Base-by-base conservation (phyloP, 1,140 invertebrate species). In the Nasonia longicornis region DNA sequence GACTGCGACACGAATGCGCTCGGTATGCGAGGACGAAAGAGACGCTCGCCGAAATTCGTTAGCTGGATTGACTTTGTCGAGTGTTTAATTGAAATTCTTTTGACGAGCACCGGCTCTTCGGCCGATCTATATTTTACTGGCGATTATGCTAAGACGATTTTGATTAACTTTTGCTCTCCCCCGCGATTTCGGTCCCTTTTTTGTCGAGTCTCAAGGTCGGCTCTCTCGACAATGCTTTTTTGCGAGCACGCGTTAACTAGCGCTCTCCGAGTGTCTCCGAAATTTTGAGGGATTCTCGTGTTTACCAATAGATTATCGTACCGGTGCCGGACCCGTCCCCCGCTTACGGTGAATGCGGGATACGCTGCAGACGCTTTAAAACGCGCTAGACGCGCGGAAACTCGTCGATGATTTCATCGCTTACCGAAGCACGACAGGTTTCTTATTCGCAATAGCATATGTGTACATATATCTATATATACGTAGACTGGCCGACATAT, bases 1-100 rank as follows among this genome's bases (percentile, higher is more conserved):
- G 83, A 85, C 52, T 58, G 52, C 84, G 84, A 87, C 83, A 86
- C 80, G 85, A 83, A 85, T 85, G 84, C 83, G n/a, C 26, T 42
- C 7, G 35, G 45, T 29, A 74, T 29, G 72, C n/a, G 22, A 80
- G 80, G n/a, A 67, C 78, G 84, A n/a, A 10, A 64, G 22, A 31
- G 52, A 82, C 76, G 66, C 48, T 16, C 26, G 3, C 48, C 26
- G 66, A 71, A 82, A 82, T 82, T 67, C 76, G 75, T 78, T 78
- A 78, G 70, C 16, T 29, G 80, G 80, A 82, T 82, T 81, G 69
- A 81, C 35, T 72, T 14, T 52, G 52, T 74, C 58, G 2, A 52
- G 48, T 69, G 52, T 66, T 77, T 77, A 81, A 81, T 81, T 81
- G 14, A 66, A 81, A 81, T 64, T 81, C 69, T 70, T 75, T 72